Base-by-base conservation (phyloP, 1,140 invertebrate species). In the Polyergus mexicanus region DNA sequence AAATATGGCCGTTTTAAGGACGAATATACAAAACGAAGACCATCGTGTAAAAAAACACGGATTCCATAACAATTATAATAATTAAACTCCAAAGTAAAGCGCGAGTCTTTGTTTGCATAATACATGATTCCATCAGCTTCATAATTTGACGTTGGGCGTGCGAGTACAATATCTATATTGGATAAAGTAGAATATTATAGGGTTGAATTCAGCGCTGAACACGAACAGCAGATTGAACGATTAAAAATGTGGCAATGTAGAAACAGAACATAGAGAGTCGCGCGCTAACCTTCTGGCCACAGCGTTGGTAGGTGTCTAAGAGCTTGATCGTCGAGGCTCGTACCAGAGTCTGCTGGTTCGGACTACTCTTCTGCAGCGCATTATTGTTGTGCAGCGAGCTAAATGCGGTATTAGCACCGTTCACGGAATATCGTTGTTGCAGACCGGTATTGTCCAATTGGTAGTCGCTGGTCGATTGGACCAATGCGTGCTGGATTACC, bases 321-420 rank as follows among this genome's bases (percentile, higher is more conserved):
- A 97, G 95, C 95, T 97, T 97, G 93, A 97, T 97, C 87, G 97
- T 97, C 80, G 96, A 97, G 88, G 97, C 96, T 91, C 96, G 96
- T 90, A 97, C 96, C 93, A 96, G 96, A 91, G 96, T 96, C 92
- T 97, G 96, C 92, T 96, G 95, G 92, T 93, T 95, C 90, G 95
- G 95, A 81, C 95, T 95, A 94, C 95, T 96, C 92, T 95, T 95
- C 84, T 95, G 95, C 89, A 94, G 92, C 91, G 93, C 93, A 94
- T 95, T 95, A 94, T 95, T 95, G 86, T 93, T 94, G 76, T 94
- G 94, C 91, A 94, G 93, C 92, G 93, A 91, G 88, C 89, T 92
- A 91, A 95, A 94, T 84, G 93, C 92, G 86, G 94, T 91, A 91
- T 94, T 95, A 90, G 90, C 93, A 93, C 92, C 92, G 92, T 93